phyloP scores from a whole-genome alignment of 2,888 invertebrate genomes.

The Pachycephus smyrnensis region DNA sequence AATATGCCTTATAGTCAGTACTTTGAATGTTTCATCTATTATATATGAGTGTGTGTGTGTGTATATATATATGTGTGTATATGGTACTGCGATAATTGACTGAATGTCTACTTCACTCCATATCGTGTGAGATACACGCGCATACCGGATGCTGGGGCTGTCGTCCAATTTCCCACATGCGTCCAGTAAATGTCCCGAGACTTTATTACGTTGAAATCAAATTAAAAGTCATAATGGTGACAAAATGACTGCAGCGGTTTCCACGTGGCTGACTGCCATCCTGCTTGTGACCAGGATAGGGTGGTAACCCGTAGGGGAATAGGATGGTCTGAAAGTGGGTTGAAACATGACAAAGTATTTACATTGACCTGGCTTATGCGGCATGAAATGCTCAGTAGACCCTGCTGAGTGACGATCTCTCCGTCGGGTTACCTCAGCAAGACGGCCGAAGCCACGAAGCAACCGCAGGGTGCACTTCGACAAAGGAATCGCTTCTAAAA shows the following conservation, averaged over 20 bases:
- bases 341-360: constrained; percentile 24
- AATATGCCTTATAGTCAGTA: background rate
- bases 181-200: background rate
- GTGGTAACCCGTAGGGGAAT: background rate
- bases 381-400: constrained; percentile 17
- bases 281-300: background rate
- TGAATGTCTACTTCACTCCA: background rate
- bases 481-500: constrained; percentile 1
- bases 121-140: background rate
- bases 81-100: background rate
- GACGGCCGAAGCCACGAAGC: constrained; percentile 1
- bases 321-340: constrained; percentile 2
- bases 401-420: constrained; percentile 19
- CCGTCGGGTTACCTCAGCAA: background rate
- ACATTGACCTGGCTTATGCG: constrained; percentile 25
- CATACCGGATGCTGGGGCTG: background rate
- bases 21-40: background rate
- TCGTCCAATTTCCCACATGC: background rate
- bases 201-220: constrained; percentile 12
- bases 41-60: background rate
- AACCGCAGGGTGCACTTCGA: constrained; percentile 1
- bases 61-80: background rate
- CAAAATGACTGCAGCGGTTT: constrained; percentile 24
- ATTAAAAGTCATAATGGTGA: constrained; percentile 24
- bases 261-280: constrained; percentile 21